Evolutionary conservation across 2,797 vertebrate species (phyloP).

Genomic region (Parotocinclus haroldoi): DNA sequence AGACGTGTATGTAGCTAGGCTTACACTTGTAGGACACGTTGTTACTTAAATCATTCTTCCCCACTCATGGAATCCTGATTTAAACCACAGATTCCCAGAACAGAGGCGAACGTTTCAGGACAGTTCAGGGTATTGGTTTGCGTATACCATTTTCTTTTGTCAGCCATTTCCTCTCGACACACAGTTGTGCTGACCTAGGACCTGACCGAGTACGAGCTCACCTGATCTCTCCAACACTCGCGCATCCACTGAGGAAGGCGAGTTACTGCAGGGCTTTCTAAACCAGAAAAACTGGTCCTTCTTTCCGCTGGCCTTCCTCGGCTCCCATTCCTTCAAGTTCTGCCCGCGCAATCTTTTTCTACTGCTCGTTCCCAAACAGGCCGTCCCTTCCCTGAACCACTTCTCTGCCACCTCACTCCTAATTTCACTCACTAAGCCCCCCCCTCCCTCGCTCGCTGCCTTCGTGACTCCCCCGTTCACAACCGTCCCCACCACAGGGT

Average conservation of each 20-base stretch:
- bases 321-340: no score
- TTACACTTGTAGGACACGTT: no score
- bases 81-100: no score
- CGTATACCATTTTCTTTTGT: no score
- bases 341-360: not conserved
- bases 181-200: not conserved
- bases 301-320: conserved; percentile 2
- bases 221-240: conserved; percentile 1
- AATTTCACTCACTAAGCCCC: conserved; percentile 12
- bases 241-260: conserved; percentile 6
- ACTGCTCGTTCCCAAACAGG: not conserved
- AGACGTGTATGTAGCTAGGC: no score
- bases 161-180: no score
- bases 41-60: no score
- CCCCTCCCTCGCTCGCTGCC: not conserved
- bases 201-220: not conserved
- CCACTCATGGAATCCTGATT: no score
- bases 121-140: no score
- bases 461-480: conserved; percentile 28
- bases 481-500: conserved; percentile 27
- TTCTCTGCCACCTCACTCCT: conserved; percentile 12
- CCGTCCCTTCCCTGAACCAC: conserved; percentile 12
- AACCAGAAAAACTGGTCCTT: conserved; percentile 58
- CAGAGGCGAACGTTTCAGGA: no score
- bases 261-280: conserved; percentile 37